Conservation (phyloP, 2,888 invertebrate genomes). For the Trichogramma dendrolimi region DNA sequence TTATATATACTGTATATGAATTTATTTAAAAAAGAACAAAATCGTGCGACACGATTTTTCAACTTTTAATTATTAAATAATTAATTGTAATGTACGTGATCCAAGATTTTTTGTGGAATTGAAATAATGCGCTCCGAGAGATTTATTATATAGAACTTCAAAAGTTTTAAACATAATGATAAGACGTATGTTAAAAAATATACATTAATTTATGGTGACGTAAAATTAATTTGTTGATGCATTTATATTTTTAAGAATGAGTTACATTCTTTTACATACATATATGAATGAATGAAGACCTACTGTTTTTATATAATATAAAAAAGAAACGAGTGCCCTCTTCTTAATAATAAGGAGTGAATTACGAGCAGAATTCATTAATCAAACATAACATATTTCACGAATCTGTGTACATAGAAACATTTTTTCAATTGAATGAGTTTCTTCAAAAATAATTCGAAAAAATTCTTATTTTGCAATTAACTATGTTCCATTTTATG, state of each 20-base stretch:
- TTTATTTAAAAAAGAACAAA: too few relatives aligned
- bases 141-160: too few relatives aligned
- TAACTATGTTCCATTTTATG: background rate
- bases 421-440: too few relatives aligned
- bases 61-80: too few relatives aligned
- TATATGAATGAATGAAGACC: conserved; percentile 7
- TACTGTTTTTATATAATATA: background rate
- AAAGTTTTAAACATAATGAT: too few relatives aligned
- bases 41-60: too few relatives aligned
- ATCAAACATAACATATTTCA: conserved; percentile 4
- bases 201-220: background rate
- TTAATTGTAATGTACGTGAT: too few relatives aligned
- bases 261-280: conserved; percentile 19
- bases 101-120: too few relatives aligned
- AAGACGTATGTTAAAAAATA: too few relatives aligned
- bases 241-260: conserved; percentile 21
- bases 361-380: conserved; percentile 14
- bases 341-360: conserved; percentile 7
- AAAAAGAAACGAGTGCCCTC: conserved; percentile 8
- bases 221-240: conserved; percentile 18
- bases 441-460: background rate
- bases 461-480: background rate
- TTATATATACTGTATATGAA: too few relatives aligned
- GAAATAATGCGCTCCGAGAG: too few relatives aligned
- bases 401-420: background rate